Evolutionary conservation across 2,113 vertebrate species (phyloP), one percentile per base, ranked within the genome.

Genomic region (Grantiella picta): DNA sequence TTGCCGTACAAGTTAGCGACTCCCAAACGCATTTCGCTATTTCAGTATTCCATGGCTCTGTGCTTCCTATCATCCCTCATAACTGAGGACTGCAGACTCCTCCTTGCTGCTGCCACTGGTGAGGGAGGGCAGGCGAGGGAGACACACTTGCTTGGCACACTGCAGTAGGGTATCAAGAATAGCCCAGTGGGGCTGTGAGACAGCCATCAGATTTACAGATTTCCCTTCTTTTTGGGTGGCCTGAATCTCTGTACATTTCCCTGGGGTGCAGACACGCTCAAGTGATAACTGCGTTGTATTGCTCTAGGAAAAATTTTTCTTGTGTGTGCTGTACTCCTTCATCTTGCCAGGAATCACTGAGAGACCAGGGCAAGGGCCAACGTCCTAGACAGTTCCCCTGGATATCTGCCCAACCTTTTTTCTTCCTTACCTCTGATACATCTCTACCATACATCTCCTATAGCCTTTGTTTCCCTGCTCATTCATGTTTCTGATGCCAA

Each of bases 1-100:
- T 38, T 91, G 70, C 47, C 4, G 10, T 19, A 6, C 29, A 57
- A 92, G 44, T 70, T 31, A 59, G 73, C 31, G 8, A 49, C 50
- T 82, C 54, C n/a, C 60, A 29, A 86, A 63, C 0, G 0, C 12
- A 0, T 52, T 89, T 20, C 0, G 1, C 49, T 82, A 44, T 82
- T 91, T 94, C 49, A 65, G 18, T 36, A 21, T 60, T 89, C 53
- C 40, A 44, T 18, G 42, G 68, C 49, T 60, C 35, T 44, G 0
- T 36, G 44, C 38, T 82, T 92, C 63, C 44, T 68, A 1, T 52
- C 40, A 24, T 31, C 33, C 42, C 44, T 13, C 23, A 4, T 15
- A 38, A 42, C 29, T 50, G 25, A 78, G 66, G 13, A 36, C 25
- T 82, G 40, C 47, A 78, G 35, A 38, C 2, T 75, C 4, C 38